Percentiles rank a stretch among this genome's conserved stretches.
phyloP scores from a whole-genome alignment of 2,113 vertebrate genomes.

The Gymnorhina tibicen region DNA sequence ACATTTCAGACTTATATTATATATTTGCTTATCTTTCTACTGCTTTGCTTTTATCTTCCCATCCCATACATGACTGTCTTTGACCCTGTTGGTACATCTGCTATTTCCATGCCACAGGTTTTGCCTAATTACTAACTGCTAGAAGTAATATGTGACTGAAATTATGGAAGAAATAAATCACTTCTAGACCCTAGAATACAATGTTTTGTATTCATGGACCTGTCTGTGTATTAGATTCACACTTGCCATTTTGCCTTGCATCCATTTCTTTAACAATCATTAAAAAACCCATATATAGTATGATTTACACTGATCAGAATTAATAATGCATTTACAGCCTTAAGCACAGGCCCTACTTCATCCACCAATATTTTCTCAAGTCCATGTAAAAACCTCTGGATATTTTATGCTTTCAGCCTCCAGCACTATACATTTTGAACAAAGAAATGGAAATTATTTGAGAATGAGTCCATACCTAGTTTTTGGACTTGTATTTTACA shows the following conservation, averaged over 20 bases:
- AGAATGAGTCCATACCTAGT: not conserved
- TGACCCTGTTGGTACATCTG: not conserved
- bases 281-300: not conserved
- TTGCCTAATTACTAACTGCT: not conserved
- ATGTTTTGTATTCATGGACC: accelerated
- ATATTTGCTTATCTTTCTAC: not conserved
- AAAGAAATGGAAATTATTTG: not conserved
- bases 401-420: not conserved
- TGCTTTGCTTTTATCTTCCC: not conserved
- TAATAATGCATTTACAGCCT: not conserved
- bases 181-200: not conserved
- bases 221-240: not conserved
- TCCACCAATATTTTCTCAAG: not conserved
- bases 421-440: not conserved
- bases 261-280: not conserved
- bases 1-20: not conserved
- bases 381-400: not conserved
- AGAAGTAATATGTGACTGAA: not conserved
- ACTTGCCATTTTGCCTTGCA: not conserved
- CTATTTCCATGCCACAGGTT: not conserved
- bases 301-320: not conserved
- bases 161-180: not conserved
- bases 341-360: not conserved
- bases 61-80: not conserved
- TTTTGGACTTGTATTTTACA: not conserved